A percentile compares a stretch with the other conserved stretches of the same genome.
These are phyloP conservation scores for Muricea muricata DNA, from an alignment of 92 coral and sea anemone species.

Conservation along the genomic window DNA sequence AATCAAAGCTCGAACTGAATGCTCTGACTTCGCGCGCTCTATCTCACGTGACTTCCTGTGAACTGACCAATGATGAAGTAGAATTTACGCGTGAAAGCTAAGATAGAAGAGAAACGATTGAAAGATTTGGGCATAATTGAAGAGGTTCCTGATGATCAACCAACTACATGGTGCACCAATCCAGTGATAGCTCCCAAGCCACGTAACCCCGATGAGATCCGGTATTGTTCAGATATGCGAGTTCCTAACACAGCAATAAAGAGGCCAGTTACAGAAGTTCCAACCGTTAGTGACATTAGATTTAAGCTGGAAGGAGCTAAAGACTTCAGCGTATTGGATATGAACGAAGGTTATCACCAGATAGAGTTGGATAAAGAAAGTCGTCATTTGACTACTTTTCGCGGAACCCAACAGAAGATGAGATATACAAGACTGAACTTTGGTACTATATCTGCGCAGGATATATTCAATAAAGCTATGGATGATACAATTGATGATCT, in stretches of 20 bases:
- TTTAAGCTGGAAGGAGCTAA: constrained; percentile 49
- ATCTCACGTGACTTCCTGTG: no score
- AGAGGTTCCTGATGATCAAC: constrained; percentile 50
- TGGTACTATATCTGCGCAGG: constrained; percentile 53
- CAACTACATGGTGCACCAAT: constrained; percentile 58
- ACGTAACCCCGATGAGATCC: constrained; percentile 39
- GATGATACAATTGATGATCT: constrained; percentile 50
- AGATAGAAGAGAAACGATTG: constrained; percentile 50
- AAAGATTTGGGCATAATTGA: constrained; percentile 43
- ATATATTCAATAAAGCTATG: constrained; percentile 57
- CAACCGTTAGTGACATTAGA: constrained; percentile 31
- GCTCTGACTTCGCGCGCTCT: no score
- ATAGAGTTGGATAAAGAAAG: constrained; percentile 26
- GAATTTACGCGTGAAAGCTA: constrained; percentile 5
- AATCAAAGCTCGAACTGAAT: no score
- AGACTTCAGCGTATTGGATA: constrained; percentile 40
- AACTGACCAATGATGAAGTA: no score
- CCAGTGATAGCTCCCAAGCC: constrained; percentile 57
- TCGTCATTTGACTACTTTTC: constrained; percentile 55
- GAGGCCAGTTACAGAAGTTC: constrained; percentile 32
- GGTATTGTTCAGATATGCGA: constrained; percentile 50
- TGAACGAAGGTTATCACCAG: constrained; percentile 48
- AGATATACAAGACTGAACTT: constrained; percentile 57
- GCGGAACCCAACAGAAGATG: constrained; percentile 45
- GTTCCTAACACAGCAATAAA: constrained; percentile 51